A percentile compares a stretch with the other conserved stretches of the same genome.
phyloP scores from a whole-genome alignment of 2,888 invertebrate genomes.

The Allophyes oxyacanthae region DNA sequence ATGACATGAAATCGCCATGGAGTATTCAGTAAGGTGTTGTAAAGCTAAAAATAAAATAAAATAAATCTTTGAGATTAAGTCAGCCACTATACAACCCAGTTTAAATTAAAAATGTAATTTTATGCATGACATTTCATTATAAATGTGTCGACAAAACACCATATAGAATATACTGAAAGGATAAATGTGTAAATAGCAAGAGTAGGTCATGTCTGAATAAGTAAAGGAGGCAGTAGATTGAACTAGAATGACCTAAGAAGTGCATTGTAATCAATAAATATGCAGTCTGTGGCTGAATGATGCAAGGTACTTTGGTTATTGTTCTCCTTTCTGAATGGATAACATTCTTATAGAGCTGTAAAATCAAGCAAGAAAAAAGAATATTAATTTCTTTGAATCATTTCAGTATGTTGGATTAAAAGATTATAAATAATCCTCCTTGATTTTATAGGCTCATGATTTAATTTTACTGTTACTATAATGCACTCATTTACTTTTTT shows the following conservation, averaged over 20 bases:
- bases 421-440: not conserved
- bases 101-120: no score
- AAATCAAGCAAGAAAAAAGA: no score
- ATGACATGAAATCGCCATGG: no score
- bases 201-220: constrained; percentile 2
- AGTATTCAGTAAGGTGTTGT: no score
- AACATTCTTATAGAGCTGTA: not conserved
- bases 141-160: no score
- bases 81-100: no score
- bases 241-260: not conserved
- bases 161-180: not conserved
- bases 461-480: not conserved
- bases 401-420: not conserved
- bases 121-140: no score
- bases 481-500: constrained; percentile 7
- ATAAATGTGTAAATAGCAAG: not conserved
- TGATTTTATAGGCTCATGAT: no score
- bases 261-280: constrained; percentile 9
- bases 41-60: no score
- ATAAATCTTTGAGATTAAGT: no score
- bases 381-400: no score
- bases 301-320: constrained; percentile 1
- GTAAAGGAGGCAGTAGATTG: no score
- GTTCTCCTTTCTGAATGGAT: constrained; percentile 9
- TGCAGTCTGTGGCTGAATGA: not conserved